These are phyloP conservation scores for Loripinus fragilis DNA, from an alignment of 2,888 invertebrate species.

Conservation along the genomic window DNA sequence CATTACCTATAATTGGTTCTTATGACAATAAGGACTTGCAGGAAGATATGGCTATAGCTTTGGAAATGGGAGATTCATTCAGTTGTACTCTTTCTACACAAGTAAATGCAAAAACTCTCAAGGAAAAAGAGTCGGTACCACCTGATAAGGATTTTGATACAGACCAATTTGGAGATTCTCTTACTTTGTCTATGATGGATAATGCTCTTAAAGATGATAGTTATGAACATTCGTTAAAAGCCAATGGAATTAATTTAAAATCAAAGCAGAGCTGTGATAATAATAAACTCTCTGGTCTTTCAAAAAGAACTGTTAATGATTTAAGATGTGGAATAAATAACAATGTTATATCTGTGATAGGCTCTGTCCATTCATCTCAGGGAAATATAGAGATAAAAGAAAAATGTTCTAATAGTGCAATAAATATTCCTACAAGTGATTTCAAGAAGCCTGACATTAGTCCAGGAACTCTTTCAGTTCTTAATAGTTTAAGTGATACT, in stretches of 20 bases:
- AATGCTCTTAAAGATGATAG: slow-evolving; percentile 58
- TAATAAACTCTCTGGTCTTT: not conserved
- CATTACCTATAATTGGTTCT: not conserved
- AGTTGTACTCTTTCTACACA: slow-evolving; percentile 49
- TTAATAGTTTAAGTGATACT: slow-evolving; percentile 33
- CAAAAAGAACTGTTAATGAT: not conserved
- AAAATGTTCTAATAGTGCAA: not conserved
- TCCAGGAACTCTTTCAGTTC: slow-evolving; percentile 48
- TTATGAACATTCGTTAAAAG: not conserved
- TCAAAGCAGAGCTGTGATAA: slow-evolving; percentile 45
- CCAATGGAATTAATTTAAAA: not conserved
- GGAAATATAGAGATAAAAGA: not conserved
- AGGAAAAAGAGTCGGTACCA: not conserved
- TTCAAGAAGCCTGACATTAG: slow-evolving; percentile 27
- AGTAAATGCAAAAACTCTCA: not conserved
- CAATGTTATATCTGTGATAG: not conserved
- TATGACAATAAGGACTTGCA: slow-evolving; percentile 78
- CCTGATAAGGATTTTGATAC: slow-evolving; percentile 10
- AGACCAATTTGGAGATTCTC: slow-evolving; percentile 65
- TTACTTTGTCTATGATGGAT: slow-evolving; percentile 76
- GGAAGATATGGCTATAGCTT: slow-evolving; percentile 89
- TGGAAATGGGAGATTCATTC: slow-evolving; percentile 71
- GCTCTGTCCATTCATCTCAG: not conserved
- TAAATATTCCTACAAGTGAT: not conserved
- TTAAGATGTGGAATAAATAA: not conserved